Evolutionary conservation across 2,888 invertebrate genomes (phyloP).

Genomic region (Rosalia funebris): DNA sequence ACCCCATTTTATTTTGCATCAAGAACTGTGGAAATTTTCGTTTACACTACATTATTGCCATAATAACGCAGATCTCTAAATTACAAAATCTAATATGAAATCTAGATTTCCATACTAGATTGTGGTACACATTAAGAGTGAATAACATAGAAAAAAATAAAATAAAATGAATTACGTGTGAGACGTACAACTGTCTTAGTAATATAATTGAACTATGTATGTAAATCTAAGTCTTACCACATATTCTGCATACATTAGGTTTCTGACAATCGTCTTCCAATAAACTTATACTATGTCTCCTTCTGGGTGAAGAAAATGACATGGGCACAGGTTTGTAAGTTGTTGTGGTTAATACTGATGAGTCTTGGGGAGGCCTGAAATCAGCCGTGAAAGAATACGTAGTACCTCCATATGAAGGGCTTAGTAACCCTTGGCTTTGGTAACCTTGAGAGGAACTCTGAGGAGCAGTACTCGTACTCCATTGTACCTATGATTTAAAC

Average conservation of each 20-base stretch:
- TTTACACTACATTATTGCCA: too few species aligned
- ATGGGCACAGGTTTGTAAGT: constrained; percentile 70
- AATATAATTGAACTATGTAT: too few species aligned
- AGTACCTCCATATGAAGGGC: constrained; percentile 75
- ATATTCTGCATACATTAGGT: constrained; percentile 92
- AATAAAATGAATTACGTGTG: too few species aligned
- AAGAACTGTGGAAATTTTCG: too few species aligned
- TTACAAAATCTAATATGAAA: too few species aligned
- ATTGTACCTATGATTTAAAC: constrained; percentile 72
- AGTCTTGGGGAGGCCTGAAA: constrained; percentile 75
- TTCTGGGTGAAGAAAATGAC: constrained; percentile 60
- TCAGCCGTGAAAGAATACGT: constrained; percentile 88
- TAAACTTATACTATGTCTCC: constrained; percentile 51
- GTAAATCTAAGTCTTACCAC: too few species aligned
- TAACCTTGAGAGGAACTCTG: constrained; percentile 67
- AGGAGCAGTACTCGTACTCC: constrained; percentile 73
- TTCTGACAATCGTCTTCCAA: constrained; percentile 80
- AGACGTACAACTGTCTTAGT: too few species aligned
- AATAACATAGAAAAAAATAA: too few species aligned
- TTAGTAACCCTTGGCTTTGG: constrained; percentile 72
- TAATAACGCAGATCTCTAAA: too few species aligned
- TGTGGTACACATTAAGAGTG: too few species aligned
- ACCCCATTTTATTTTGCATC: too few species aligned
- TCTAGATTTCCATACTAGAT: too few species aligned
- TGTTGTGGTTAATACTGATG: constrained; percentile 65